Evolutionary conservation across 2,113 vertebrate species (phyloP), one percentile per base, ranked within the genome.

Genomic region (Coptodon rendalli): DNA sequence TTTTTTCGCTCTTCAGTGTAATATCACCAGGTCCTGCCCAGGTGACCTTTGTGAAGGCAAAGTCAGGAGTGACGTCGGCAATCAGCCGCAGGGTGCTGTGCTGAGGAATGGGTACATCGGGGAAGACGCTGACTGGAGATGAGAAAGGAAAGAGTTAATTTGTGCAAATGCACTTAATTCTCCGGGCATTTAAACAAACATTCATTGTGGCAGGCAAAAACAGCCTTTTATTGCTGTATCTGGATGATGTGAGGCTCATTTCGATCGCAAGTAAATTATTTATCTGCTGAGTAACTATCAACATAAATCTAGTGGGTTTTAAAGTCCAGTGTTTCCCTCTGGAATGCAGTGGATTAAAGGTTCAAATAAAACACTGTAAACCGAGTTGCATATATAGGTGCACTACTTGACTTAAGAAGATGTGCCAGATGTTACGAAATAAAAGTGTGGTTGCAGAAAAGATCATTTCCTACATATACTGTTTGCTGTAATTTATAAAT

Each of bases 1-100:
- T 78, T 7, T 27, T 85, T 79, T 94, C 91, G 0, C 83, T 94
- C 59, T 80, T 93, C 79, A 97, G 84, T 8, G 84, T 50, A 31
- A 14, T 13, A 6, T 90, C 92, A 1, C 50, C 71, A 6, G 93
- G 95, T 17, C 95, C 81, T 8, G 50, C 22, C 97, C 97, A 97
- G 57, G 87, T 92, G 22, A 96, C 90, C 45, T 86, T 68, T 4
- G 81, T 19, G 50, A 73, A 6, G 2, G 89, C 91, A 9, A 29
- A 54, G 12, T 63, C 7, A 4, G 94, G 94, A 27, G 59, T 90
- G 54, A 96, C 90, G 3, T 40, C 86, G 52, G 95, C 95, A 4
- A 59, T 80, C 85, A 97, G 86, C 9, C 73, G 92, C 56, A 96
- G 80, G 61, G 91, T 96, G 85, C 95, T 95, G n/a, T 80, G 3